Evolutionary conservation across 2,888 invertebrate genomes (phyloP).

Genomic region (Callyntrura guangdongensis): DNA sequence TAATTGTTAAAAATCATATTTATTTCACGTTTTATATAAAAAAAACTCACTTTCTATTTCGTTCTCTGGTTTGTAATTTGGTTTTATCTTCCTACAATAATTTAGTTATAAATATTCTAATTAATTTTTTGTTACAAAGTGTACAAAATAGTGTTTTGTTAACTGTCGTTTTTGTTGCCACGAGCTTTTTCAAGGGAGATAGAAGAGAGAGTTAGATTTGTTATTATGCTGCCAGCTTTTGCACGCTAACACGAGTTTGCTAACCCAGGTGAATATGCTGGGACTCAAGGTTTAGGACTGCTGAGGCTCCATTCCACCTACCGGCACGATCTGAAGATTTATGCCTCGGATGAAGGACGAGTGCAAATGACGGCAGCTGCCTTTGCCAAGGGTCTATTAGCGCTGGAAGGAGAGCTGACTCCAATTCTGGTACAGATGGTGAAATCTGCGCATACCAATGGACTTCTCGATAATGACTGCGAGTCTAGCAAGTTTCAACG

Average conservation of each 20-base stretch:
- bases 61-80: slow-evolving; percentile 52
- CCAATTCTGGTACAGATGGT: slow-evolving; percentile 99
- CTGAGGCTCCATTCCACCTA: slow-evolving; percentile 98
- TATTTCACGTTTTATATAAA: background rate
- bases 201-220: slow-evolving; percentile 43
- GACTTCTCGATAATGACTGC: slow-evolving; percentile 96
- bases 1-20: background rate
- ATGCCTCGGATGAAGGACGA: slow-evolving; percentile 99
- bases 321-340: slow-evolving; percentile 99
- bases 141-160: slow-evolving; percentile 29
- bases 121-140: slow-evolving; percentile 11
- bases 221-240: slow-evolving; percentile 60
- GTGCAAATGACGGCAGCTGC: slow-evolving; percentile 99
- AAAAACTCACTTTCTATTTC: slow-evolving; percentile 4
- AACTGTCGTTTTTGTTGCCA: slow-evolving; percentile 53
- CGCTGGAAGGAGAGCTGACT: slow-evolving; percentile 98
- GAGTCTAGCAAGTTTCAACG: slow-evolving; percentile 98
- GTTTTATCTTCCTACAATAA: slow-evolving; percentile 37
- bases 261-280: slow-evolving; percentile 91
- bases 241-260: slow-evolving; percentile 77
- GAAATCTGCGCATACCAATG: slow-evolving; percentile 99
- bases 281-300: slow-evolving; percentile 98
- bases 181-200: slow-evolving; percentile 38
- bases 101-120: slow-evolving; percentile 6
- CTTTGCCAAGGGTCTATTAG: slow-evolving; percentile 98